These are phyloP conservation scores for Montipora cactus DNA, from an alignment of 64 coral and sea anemone species.

Conservation along the genomic window DNA sequence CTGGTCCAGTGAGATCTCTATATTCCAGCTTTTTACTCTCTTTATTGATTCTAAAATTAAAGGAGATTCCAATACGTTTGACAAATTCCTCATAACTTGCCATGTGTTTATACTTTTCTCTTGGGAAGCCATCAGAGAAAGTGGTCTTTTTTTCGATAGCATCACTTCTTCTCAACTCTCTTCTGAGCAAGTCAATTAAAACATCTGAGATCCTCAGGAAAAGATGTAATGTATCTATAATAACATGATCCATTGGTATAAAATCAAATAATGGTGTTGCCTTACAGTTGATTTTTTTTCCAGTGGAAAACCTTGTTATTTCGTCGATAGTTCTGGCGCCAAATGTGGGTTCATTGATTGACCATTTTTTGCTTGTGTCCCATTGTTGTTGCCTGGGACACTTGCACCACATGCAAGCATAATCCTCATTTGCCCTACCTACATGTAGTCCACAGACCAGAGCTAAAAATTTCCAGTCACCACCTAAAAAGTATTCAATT, in stretches of 20 bases:
- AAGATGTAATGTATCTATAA: conserved; percentile 66
- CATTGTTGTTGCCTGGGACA: conserved; percentile 46
- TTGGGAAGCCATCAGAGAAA: conserved; percentile 51
- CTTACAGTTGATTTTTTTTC: conserved; percentile 64
- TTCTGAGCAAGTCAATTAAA: conserved; percentile 73
- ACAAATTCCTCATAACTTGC: conserved; percentile 49
- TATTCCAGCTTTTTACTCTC: conserved; percentile 64
- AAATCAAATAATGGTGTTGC: conserved; percentile 51
- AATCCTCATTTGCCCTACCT: conserved; percentile 61
- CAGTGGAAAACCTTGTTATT: conserved; percentile 34
- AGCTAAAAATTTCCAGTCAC: conserved; percentile 60
- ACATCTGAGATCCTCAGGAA: conserved; percentile 75
- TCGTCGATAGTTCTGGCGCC: conserved; percentile 66
- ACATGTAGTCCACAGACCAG: conserved; percentile 38
- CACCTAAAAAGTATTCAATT: conserved; percentile 73
- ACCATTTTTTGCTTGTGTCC: conserved; percentile 61
- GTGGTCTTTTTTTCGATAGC: conserved; percentile 29
- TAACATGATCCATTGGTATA: conserved; percentile 69
- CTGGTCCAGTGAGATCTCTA: conserved; percentile 75
- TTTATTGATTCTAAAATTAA: conserved; percentile 53
- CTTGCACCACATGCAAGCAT: conserved; percentile 84
- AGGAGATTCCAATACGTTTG: conserved; percentile 34
- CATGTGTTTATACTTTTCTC: conserved; percentile 72
- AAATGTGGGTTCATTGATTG: conserved; percentile 31
- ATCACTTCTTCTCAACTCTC: conserved; percentile 63